phyloP scores from a whole-genome alignment of 1,140 invertebrate species.

The Drosophila repleta region DNA sequence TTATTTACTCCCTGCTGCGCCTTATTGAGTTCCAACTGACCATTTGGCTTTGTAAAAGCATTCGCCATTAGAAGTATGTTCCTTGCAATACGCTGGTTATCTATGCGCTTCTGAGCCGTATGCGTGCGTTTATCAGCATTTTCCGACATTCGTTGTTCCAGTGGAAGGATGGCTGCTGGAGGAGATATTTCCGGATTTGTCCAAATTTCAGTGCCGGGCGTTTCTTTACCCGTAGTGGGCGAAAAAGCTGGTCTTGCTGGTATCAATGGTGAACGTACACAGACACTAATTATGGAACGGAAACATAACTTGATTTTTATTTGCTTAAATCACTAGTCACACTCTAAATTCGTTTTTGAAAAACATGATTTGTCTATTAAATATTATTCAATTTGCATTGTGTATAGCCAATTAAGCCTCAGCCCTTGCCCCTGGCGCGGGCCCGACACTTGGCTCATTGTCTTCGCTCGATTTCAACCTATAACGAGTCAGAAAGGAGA shows the following conservation, averaged over 20 bases:
- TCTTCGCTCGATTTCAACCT: conserved; percentile 74
- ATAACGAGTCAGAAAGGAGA: conserved; percentile 78
- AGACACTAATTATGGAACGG: conserved; percentile 84
- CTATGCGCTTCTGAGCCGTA: conserved; percentile 71
- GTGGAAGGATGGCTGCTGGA: conserved; percentile 19
- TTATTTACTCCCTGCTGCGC: conserved; percentile 14
- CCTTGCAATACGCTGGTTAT: conserved; percentile 73
- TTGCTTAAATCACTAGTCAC: conserved; percentile 64
- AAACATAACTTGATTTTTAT: conserved; percentile 57
- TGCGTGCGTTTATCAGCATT: conserved; percentile 68
- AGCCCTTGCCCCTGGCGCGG: neutral
- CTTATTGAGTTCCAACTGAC: conserved; percentile 23
- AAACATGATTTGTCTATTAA: conserved; percentile 35
- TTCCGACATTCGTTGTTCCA: conserved; percentile 76
- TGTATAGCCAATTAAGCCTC: conserved; percentile 8
- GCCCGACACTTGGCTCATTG: conserved; percentile 61
- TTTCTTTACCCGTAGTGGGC: conserved; percentile 84
- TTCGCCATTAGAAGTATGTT: conserved; percentile 79
- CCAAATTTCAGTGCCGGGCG: conserved; percentile 87
- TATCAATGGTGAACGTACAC: conserved; percentile 91
- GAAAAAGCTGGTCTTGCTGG: conserved; percentile 89
- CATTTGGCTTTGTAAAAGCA: conserved; percentile 58
- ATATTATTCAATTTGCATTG: neutral
- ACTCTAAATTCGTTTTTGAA: conserved; percentile 66
- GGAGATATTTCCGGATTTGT: conserved; percentile 86